Percentiles rank a stretch among this genome's conserved stretches.
Evolutionary conservation across 2,888 invertebrate genomes (phyloP).

Genomic region (Lasioglossum zephyrum): DNA sequence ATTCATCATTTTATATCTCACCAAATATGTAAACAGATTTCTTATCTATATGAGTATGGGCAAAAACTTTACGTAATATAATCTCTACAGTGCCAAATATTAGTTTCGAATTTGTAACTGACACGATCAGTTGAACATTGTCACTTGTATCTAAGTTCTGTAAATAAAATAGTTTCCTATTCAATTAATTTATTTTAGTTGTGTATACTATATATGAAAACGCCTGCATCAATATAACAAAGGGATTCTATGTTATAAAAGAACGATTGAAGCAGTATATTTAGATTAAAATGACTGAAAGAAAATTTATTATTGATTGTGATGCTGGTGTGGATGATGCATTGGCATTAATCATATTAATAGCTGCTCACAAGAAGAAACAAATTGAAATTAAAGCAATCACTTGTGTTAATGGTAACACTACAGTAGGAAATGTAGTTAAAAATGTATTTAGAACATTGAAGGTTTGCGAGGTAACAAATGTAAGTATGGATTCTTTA

Average conservation of each 20-base stretch:
- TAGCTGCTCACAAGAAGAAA: conserved; percentile 85
- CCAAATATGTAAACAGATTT: background rate
- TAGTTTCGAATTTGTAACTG: background rate
- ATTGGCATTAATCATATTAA: conserved; percentile 86
- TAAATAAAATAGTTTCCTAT: background rate
- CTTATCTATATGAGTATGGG: background rate
- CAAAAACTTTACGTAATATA: background rate
- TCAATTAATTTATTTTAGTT: background rate
- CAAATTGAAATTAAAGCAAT: conserved; percentile 88
- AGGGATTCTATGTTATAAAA: background rate
- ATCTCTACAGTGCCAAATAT: background rate
- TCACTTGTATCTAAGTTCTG: background rate
- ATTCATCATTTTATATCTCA: background rate
- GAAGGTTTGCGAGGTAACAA: conserved; percentile 86
- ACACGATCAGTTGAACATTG: background rate
- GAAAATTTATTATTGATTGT: conserved; percentile 86
- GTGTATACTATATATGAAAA: background rate
- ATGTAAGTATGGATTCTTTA: conserved; percentile 85
- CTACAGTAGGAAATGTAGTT: conserved; percentile 88
- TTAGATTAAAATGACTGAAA: conserved; percentile 59
- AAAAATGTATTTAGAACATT: conserved; percentile 90
- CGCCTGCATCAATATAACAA: background rate
- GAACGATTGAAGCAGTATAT: conserved; percentile 1
- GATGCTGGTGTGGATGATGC: conserved; percentile 89
- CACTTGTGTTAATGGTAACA: conserved; percentile 92